These are phyloP conservation scores for Callopanchax toddi DNA, from an alignment of 2,113 vertebrate species.

Conservation along the genomic window DNA sequence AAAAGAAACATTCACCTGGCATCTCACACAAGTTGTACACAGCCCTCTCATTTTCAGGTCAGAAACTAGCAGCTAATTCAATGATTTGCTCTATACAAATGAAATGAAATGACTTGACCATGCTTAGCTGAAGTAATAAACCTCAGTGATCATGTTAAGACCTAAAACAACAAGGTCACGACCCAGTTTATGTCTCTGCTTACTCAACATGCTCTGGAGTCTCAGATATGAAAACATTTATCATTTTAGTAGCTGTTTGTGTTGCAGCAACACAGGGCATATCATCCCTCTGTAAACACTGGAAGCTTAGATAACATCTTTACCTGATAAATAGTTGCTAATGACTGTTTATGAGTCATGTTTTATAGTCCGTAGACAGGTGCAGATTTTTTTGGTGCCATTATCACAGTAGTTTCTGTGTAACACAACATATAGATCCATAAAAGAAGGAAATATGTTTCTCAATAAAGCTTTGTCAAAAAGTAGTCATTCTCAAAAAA, in stretches of 20 bases:
- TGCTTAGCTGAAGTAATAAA: conserved; percentile 7
- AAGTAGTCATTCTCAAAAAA: too few relatives aligned
- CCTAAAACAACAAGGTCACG: conserved; percentile 14
- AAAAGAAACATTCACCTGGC: not conserved
- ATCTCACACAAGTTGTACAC: not conserved
- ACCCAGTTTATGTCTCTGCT: conserved; percentile 2
- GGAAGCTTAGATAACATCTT: conserved; percentile 18
- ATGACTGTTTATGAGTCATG: conserved; percentile 1
- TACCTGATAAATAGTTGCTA: conserved; percentile 21
- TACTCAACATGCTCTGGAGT: not conserved
- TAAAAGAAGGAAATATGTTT: too few relatives aligned
- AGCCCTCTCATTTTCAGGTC: not conserved
- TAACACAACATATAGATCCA: too few relatives aligned
- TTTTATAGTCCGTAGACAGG: not conserved
- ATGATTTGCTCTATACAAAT: not conserved
- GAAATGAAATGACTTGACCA: not conserved
- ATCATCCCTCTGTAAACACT: conserved; percentile 11
- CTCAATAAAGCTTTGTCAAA: too few relatives aligned
- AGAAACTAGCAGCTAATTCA: conserved; percentile 3
- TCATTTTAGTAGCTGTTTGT: conserved; percentile 11
- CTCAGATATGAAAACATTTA: conserved; percentile 20
- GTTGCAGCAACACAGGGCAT: conserved; percentile 3
- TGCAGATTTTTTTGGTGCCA: too few relatives aligned
- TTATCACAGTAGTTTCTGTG: too few relatives aligned
- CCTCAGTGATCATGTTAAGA: conserved; percentile 21